These are phyloP conservation scores for Cottus gobio DNA, from an alignment of 2,113 vertebrate species.

Conservation along the genomic window DNA sequence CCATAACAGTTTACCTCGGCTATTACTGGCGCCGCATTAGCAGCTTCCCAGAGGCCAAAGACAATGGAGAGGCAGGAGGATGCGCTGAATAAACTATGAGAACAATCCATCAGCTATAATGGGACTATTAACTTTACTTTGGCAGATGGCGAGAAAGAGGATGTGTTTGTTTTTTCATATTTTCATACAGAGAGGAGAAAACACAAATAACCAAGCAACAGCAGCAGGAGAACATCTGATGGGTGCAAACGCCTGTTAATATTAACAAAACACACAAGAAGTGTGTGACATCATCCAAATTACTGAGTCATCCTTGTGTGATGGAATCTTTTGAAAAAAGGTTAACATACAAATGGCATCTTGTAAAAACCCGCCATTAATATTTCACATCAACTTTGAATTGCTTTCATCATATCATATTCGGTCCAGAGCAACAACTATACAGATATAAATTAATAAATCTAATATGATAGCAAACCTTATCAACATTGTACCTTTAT, in stretches of 20 bases:
- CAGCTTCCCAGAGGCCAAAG: constrained; percentile 56
- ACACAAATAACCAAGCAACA: constrained; percentile 29
- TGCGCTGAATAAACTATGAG: constrained; percentile 58
- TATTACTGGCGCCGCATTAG: constrained; percentile 53
- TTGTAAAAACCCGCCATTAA: neutral
- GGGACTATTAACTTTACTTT: constrained; percentile 42
- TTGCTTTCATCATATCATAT: neutral
- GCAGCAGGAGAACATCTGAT: neutral
- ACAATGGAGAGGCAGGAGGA: constrained; percentile 71
- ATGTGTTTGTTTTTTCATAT: constrained; percentile 45
- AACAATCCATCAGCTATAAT: constrained; percentile 71
- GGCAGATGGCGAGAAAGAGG: constrained; percentile 45
- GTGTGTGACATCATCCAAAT: too few relatives aligned
- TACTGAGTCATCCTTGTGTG: too few relatives aligned
- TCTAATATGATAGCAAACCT: neutral
- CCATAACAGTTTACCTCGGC: constrained; percentile 67
- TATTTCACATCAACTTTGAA: neutral
- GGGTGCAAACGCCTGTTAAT: too few relatives aligned
- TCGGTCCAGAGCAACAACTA: neutral
- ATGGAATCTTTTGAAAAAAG: neutral
- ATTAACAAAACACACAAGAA: too few relatives aligned
- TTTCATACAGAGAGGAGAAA: constrained; percentile 27
- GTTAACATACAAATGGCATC: neutral
- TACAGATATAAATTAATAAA: neutral
- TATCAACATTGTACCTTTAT: neutral